A percentile compares a stretch with the other conserved stretches of the same genome.
Conservation (phyloP, 2,797 vertebrate species). For the Halcyon smyrnensis region DNA sequence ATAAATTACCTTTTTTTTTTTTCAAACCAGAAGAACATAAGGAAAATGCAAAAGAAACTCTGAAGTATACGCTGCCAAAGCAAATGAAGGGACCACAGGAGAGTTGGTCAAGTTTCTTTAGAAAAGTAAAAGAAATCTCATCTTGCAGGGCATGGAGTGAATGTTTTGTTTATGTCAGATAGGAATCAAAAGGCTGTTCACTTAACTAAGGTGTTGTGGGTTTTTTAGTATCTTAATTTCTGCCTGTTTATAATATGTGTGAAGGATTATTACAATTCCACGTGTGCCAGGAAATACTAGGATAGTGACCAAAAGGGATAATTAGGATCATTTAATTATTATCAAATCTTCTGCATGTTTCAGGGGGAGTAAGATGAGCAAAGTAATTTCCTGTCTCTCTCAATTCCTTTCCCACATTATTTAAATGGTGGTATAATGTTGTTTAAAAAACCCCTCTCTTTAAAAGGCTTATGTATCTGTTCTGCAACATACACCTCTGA, state of each 20-base stretch:
- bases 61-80: not conserved
- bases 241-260: not conserved
- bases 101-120: not conserved
- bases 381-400: slow-evolving; percentile 22
- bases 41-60: not conserved
- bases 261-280: not conserved
- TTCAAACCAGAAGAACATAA: not conserved
- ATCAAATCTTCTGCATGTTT: slow-evolving; percentile 2
- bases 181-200: slow-evolving; percentile 18
- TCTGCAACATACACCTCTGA: not conserved
- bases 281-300: not conserved
- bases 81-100: not conserved
- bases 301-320: slow-evolving; percentile 19
- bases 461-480: slow-evolving; percentile 23
- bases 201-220: not conserved
- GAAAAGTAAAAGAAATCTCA: not conserved
- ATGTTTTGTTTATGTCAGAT: slow-evolving; percentile 20
- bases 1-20: not conserved
- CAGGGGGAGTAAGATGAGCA: slow-evolving; percentile 22
- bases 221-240: not conserved
- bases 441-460: slow-evolving; percentile 20
- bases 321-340: not conserved
- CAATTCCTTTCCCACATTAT: slow-evolving; percentile 35
- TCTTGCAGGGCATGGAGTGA: slow-evolving; percentile 5
- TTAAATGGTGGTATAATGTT: slow-evolving; percentile 39